Conservation (phyloP, 2,888 invertebrate genomes). For the Brenthis ino region DNA sequence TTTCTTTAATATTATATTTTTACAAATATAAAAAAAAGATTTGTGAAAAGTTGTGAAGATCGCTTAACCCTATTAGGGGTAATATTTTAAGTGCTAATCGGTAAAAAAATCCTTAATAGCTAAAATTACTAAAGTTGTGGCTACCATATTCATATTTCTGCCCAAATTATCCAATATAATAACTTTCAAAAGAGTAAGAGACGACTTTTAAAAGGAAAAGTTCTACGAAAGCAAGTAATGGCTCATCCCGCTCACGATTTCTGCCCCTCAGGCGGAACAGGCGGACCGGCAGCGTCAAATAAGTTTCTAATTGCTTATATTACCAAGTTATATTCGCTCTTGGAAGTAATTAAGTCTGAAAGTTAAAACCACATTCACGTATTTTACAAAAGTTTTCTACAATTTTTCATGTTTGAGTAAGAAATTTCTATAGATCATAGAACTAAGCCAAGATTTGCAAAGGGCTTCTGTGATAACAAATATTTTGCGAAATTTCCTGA, state of each 20-base stretch:
- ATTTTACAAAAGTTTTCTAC: constrained; percentile 56
- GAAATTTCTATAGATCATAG: constrained; percentile 44
- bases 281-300: constrained; percentile 80
- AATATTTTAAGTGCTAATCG: constrained; percentile 70
- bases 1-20: too few relatives aligned
- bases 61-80: constrained; percentile 60
- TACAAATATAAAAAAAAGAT: background rate
- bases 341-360: constrained; percentile 77
- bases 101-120: constrained; percentile 60
- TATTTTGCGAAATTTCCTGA: too few relatives aligned
- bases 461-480: too few relatives aligned
- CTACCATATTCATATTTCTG: constrained; percentile 78
- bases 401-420: constrained; percentile 48
- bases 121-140: constrained; percentile 75
- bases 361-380: constrained; percentile 72
- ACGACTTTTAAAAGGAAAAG: constrained; percentile 81
- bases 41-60: constrained; percentile 37
- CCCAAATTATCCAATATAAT: constrained; percentile 79
- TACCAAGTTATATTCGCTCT: constrained; percentile 81
- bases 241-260: constrained; percentile 80
- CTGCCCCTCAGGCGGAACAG: constrained; percentile 74
- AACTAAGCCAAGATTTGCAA: too few relatives aligned
- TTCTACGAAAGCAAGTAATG: constrained; percentile 79
- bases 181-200: constrained; percentile 80
- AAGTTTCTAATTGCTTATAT: constrained; percentile 83